These are phyloP conservation scores for Peromyscus melanophrys DNA, from an alignment of 2,797 vertebrate species.

Conservation along the genomic window DNA sequence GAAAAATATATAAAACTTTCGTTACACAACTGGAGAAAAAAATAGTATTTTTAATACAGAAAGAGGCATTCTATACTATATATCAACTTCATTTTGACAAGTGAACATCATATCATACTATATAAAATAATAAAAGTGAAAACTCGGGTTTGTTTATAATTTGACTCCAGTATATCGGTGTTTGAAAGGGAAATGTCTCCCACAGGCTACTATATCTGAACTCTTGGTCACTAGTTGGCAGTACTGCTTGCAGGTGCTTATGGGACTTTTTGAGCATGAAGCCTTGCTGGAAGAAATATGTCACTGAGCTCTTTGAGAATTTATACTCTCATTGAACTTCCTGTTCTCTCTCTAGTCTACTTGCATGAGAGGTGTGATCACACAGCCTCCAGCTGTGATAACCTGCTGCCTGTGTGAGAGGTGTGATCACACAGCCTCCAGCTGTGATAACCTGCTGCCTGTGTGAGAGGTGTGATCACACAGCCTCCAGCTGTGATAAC, in stretches of 20 bases:
- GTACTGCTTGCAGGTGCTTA: neutral
- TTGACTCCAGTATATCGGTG: slow-evolving; percentile 8
- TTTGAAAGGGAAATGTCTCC: neutral
- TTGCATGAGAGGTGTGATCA: neutral
- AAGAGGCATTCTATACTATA: slow-evolving; percentile 62
- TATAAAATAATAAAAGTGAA: slow-evolving; percentile 42
- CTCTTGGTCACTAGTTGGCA: neutral
- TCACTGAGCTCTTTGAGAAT: neutral
- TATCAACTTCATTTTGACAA: slow-evolving; percentile 70
- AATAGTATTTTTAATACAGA: slow-evolving; percentile 66
- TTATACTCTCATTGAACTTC: neutral
- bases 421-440: neutral
- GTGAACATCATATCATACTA: slow-evolving; percentile 54
- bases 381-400: no score
- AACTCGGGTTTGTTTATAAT: slow-evolving; percentile 26
- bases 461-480: neutral
- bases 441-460: no score
- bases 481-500: no score
- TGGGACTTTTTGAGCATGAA: neutral
- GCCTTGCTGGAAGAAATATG: neutral
- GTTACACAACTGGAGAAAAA: slow-evolving; percentile 77
- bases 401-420: neutral
- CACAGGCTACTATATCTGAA: neutral
- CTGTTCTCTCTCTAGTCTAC: neutral
- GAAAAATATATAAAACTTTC: slow-evolving; percentile 61